phyloP scores from a whole-genome alignment of 2,888 invertebrate species.

The Heliconius aoede region DNA sequence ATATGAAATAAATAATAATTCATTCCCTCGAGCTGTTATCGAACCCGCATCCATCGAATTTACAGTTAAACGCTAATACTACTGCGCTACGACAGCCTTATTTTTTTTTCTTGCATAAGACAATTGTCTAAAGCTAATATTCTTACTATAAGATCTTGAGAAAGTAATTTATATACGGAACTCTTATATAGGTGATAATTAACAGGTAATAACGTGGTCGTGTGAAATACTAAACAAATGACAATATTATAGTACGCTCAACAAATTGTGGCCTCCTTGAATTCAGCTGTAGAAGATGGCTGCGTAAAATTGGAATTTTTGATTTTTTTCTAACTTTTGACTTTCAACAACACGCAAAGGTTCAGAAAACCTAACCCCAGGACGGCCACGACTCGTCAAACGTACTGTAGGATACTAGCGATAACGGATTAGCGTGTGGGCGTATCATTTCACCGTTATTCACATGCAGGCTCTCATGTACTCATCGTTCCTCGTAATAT shows the following conservation, averaged over 20 bases:
- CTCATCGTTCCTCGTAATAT: constrained; percentile 26
- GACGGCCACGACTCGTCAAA: too few relatives aligned
- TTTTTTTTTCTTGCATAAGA: constrained; percentile 12
- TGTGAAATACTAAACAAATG: constrained; percentile 9
- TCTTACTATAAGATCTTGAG: neutral
- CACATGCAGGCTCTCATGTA: too few relatives aligned
- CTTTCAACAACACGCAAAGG: too few relatives aligned
- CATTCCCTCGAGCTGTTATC: too few relatives aligned
- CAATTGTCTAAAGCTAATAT: neutral
- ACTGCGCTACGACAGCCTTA: neutral
- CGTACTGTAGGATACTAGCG: constrained; percentile 22
- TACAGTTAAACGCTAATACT: too few relatives aligned
- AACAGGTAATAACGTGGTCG: neutral
- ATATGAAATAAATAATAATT: too few relatives aligned
- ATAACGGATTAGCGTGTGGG: constrained; percentile 35
- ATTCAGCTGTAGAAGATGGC: too few relatives aligned
- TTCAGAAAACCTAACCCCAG: too few relatives aligned
- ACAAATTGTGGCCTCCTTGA: too few relatives aligned
- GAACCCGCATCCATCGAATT: too few relatives aligned
- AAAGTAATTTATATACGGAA: constrained; percentile 16
- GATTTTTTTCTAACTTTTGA: too few relatives aligned
- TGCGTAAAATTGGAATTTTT: too few relatives aligned
- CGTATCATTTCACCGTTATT: constrained; percentile 26
- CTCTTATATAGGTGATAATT: constrained; percentile 2
- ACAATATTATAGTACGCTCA: constrained; percentile 6